A percentile compares a stretch with the other conserved stretches of the same genome.
Evolutionary conservation across 2,797 vertebrate genomes (phyloP).

Genomic region (Lophius americanus): DNA sequence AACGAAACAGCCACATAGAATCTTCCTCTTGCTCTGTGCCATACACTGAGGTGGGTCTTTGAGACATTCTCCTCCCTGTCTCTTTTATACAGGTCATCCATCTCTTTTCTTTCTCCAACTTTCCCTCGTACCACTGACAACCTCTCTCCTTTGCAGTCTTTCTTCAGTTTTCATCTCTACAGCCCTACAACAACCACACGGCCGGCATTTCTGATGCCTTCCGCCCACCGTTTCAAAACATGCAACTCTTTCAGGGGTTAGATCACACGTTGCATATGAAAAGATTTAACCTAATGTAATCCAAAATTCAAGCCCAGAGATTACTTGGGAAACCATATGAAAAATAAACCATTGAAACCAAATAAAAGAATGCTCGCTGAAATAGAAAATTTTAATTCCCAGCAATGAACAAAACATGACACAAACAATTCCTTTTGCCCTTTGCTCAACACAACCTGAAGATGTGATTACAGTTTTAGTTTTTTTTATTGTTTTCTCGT

Average conservation of each 20-base stretch:
- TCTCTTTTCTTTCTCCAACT: conserved; percentile 45
- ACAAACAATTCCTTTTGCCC: conserved; percentile 3
- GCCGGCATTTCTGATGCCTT: conserved; percentile 54
- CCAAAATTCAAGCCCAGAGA: conserved; percentile 45
- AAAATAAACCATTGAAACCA: conserved; percentile 34
- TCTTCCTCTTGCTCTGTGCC: conserved; percentile 37
- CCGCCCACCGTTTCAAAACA: conserved; percentile 67
- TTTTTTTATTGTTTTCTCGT: conserved; percentile 7
- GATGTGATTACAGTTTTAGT: conserved; percentile 5
- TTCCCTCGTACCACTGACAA: conserved; percentile 35
- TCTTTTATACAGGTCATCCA: conserved; percentile 43
- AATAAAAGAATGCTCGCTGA: conserved; percentile 15
- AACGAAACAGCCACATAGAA: conserved; percentile 43
- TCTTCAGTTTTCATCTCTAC: conserved; percentile 52
- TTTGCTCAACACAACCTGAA: conserved; percentile 13
- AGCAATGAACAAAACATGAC: conserved; percentile 4
- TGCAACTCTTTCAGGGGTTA: conserved; percentile 56
- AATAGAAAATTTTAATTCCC: conserved; percentile 16
- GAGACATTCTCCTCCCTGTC: conserved; percentile 41
- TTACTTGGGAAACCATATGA: conserved; percentile 24
- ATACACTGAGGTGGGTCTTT: conserved; percentile 39
- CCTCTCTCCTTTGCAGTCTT: conserved; percentile 44
- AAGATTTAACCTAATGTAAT: conserved; percentile 63
- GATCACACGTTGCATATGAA: conserved; percentile 63
- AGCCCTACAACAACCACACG: conserved; percentile 39